These are phyloP conservation scores for Numenius phaeopus DNA, from an alignment of 2,797 vertebrate genomes.

Conservation along the genomic window DNA sequence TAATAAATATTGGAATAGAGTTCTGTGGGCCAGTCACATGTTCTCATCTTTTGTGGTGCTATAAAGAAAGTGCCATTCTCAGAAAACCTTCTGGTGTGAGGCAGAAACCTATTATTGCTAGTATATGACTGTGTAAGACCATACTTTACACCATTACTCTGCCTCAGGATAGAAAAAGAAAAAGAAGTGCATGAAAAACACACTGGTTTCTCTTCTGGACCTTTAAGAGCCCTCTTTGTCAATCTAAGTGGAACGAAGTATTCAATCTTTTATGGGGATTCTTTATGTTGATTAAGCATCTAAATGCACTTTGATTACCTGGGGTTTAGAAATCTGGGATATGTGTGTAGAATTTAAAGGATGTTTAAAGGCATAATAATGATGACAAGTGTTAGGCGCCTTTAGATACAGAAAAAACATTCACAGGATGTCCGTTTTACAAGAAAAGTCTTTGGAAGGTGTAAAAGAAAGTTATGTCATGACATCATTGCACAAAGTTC, in stretches of 20 bases:
- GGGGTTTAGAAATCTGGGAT: neutral
- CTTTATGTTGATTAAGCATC: neutral
- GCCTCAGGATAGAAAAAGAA: conserved; percentile 23
- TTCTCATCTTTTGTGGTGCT: neutral
- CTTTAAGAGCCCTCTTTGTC: conserved; percentile 41
- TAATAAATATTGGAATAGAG: neutral
- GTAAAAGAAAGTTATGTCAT: neutral
- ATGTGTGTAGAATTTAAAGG: neutral
- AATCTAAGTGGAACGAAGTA: conserved; percentile 41
- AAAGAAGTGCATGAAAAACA: conserved; percentile 11
- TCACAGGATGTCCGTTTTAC: neutral
- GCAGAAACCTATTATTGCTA: conserved; percentile 48
- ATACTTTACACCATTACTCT: conserved; percentile 27
- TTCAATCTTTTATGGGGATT: conserved; percentile 23
- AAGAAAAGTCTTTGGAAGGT: neutral
- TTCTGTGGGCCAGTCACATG: neutral
- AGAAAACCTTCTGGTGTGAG: conserved; percentile 28
- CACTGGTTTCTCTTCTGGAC: conserved; percentile 36
- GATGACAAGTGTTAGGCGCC: neutral
- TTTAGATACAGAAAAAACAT: neutral
- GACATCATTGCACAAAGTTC: neutral
- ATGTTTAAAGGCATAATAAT: neutral
- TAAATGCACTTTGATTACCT: neutral
- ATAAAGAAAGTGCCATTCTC: conserved; percentile 42
- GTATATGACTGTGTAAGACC: conserved; percentile 27